These are phyloP conservation scores for Cololabis saira DNA, from an alignment of 2,113 vertebrate genomes.

Conservation along the genomic window DNA sequence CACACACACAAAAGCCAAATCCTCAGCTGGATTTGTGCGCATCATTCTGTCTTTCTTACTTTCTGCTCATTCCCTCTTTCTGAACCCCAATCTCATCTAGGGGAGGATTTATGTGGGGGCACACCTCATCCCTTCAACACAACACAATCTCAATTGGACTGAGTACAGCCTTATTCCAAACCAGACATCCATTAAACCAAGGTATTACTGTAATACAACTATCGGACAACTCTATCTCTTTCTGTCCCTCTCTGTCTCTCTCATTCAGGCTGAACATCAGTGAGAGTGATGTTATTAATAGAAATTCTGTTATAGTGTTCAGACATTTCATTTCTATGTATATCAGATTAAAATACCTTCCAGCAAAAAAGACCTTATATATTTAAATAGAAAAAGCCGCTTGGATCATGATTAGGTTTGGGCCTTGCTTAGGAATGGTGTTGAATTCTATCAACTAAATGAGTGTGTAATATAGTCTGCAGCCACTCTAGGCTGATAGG, in stretches of 20 bases:
- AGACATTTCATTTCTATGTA: constrained; percentile 65
- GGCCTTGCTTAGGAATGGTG: constrained; percentile 35
- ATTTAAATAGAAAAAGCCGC: constrained; percentile 35
- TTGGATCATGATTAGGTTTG: constrained; percentile 44
- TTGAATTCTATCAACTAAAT: constrained; percentile 57
- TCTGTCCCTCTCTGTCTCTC: constrained; percentile 46
- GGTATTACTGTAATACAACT: constrained; percentile 78
- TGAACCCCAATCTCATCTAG: constrained; percentile 74
- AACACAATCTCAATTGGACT: constrained; percentile 74
- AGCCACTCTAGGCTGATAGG: constrained; percentile 43
- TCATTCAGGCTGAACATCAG: constrained; percentile 53
- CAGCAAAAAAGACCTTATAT: constrained; percentile 33
- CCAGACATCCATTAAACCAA: constrained; percentile 75
- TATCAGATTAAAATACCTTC: constrained; percentile 62
- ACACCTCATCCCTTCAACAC: constrained; percentile 65
- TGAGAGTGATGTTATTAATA: constrained; percentile 64
- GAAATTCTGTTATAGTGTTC: constrained; percentile 50
- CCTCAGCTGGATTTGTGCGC: constrained; percentile 69
- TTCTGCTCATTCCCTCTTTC: constrained; percentile 63
- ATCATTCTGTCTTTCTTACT: constrained; percentile 68
- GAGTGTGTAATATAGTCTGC: constrained; percentile 42
- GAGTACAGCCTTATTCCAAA: constrained; percentile 71
- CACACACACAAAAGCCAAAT: constrained; percentile 57
- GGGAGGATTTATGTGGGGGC: constrained; percentile 69
- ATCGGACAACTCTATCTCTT: constrained; percentile 66